phyloP scores from a whole-genome alignment of 2,797 vertebrate species.

The Fistularia commersonii region DNA sequence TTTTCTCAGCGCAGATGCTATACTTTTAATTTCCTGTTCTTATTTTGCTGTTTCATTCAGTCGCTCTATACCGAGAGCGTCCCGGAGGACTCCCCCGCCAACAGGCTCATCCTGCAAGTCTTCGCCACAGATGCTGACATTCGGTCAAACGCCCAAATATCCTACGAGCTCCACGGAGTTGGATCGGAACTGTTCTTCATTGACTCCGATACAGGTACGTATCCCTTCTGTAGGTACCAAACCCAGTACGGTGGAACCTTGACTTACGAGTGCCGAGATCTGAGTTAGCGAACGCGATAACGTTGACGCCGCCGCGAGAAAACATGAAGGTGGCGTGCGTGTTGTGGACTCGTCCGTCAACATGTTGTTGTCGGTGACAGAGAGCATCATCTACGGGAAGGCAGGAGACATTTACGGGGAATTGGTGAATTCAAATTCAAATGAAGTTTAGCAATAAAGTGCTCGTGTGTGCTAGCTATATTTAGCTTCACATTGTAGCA shows the following conservation, averaged over 20 bases:
- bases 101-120: slow-evolving; percentile 88
- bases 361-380: too few relatives aligned
- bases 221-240: slow-evolving; percentile 5
- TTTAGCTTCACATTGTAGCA: too few relatives aligned
- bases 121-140: slow-evolving; percentile 92
- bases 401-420: too few relatives aligned
- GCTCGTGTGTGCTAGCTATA: too few relatives aligned
- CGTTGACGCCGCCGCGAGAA: too few relatives aligned
- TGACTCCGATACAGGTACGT: slow-evolving; percentile 87
- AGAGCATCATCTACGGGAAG: too few relatives aligned
- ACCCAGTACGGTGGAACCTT: background rate
- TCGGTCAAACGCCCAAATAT: slow-evolving; percentile 93
- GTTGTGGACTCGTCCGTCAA: too few relatives aligned
- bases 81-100: slow-evolving; percentile 87
- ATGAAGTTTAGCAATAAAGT: too few relatives aligned
- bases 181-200: slow-evolving; percentile 89
- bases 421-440: too few relatives aligned
- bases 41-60: slow-evolving; percentile 60
- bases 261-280: background rate
- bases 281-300: too few relatives aligned
- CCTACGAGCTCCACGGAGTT: slow-evolving; percentile 84
- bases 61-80: slow-evolving; percentile 83
- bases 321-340: too few relatives aligned
- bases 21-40: background rate
- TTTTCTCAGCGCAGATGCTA: slow-evolving; percentile 5